phyloP scores from a whole-genome alignment of 37 sponge, comb jelly and placozoan genomes.

The Axinella damicornis region DNA sequence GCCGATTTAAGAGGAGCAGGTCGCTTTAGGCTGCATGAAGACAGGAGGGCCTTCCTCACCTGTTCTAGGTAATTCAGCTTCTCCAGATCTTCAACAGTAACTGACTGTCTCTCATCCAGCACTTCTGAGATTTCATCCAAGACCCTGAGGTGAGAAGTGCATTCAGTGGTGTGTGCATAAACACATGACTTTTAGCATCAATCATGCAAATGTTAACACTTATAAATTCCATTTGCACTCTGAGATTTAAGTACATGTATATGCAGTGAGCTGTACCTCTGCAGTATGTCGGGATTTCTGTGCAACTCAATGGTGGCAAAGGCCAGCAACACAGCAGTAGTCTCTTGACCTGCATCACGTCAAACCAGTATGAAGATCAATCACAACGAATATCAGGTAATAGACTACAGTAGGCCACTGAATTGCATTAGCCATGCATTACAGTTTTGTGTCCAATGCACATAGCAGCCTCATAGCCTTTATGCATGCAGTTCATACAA shows the following conservation, averaged over 20 bases:
- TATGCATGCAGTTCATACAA: no score
- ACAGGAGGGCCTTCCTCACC: background rate
- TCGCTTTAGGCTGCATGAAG: no score
- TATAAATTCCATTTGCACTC: no score
- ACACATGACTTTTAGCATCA: no score
- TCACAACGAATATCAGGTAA: background rate
- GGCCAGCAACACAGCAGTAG: conserved; percentile 4
- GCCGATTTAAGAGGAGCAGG: no score
- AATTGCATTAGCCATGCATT: no score
- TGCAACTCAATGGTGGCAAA: background rate
- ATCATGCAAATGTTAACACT: no score
- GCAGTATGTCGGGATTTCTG: background rate
- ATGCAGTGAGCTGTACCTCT: background rate
- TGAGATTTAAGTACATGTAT: no score
- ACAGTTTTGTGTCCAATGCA: no score
- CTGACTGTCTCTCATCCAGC: background rate
- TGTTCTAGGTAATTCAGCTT: background rate
- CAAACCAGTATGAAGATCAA: background rate
- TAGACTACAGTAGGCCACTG: background rate
- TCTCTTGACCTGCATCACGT: conserved; percentile 9
- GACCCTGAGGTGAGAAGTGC: background rate
- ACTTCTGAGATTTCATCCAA: background rate
- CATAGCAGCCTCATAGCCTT: no score
- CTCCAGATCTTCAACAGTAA: background rate
- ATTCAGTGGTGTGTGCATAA: no score